phyloP scores from a whole-genome alignment of 2,888 invertebrate species.

The Drosophila pullipes region DNA sequence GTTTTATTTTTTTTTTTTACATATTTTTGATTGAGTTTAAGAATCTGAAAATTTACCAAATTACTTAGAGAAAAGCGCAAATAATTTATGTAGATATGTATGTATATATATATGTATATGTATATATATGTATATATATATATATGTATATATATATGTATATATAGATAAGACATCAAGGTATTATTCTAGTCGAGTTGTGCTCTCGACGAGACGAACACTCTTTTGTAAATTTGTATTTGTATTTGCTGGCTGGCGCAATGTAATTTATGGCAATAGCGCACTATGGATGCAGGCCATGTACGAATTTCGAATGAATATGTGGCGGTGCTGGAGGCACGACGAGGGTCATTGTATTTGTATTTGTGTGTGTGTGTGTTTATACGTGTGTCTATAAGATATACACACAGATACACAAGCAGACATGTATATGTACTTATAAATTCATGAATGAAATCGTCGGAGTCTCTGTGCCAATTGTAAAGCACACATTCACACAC shows the following conservation, averaged over 20 bases:
- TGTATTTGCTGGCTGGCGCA: constrained; percentile 32
- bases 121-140: no score
- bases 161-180: not conserved
- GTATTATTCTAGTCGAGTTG: not conserved
- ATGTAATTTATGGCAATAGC: constrained; percentile 72
- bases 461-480: constrained; percentile 66
- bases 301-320: constrained; percentile 47
- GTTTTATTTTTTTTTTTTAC: no score
- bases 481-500: constrained; percentile 59
- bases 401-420: no score
- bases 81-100: not conserved
- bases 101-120: no score
- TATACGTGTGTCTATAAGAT: constrained; percentile 49
- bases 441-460: constrained; percentile 76
- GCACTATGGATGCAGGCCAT: constrained; percentile 76
- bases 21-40: not conserved
- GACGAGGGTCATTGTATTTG: constrained; percentile 60
- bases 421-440: constrained; percentile 44
- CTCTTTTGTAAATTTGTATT: constrained; percentile 9
- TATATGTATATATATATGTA: no score
- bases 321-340: constrained; percentile 4
- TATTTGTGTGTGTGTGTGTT: constrained; percentile 55
- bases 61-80: not conserved
- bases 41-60: not conserved
- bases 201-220: not conserved